Base-by-base conservation (phyloP, 2,888 invertebrate species). In the Thumatha senex region DNA sequence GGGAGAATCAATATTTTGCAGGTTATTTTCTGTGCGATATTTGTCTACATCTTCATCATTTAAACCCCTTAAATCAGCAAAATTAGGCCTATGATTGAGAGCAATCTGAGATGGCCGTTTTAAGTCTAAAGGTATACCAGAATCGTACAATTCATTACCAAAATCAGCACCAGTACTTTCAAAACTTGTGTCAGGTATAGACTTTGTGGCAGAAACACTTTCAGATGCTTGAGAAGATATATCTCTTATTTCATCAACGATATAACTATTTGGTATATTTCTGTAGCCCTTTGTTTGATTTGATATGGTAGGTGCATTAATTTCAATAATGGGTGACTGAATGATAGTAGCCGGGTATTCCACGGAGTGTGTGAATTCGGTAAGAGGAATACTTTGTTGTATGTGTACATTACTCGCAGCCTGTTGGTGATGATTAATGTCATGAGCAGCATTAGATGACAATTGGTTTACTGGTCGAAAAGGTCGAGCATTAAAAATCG, bases 301-400 rank as follows among this genome's bases (percentile, higher is more conserved):
- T 1, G 58, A 64, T 50, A 61, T 67, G 56, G 76, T 82, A 14
- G 76, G 58, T 12, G 84, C 73, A 46, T 92, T 90, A 38, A 95
- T 82, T 67, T 95, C 95, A 48, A 94, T 89, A n/a, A 94, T 70
- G 13, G 95, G 94, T 12, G 96, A 94, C 67, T 95, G 94, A 51
- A 95, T 93, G 47, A 94, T 92, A 61, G 95, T 94, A 38, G 95
- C 92, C 9, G 96, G 95, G 78, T 95, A 95, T 63, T 95, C 95
- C 38, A 96, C 90, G 1, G 95, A 94, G 38, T 95, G 94, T 0
- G 95, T 88, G 67, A 93, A 95, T 71, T 95, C 94, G 2, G 93
- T 93, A 7, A 96, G 67, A 38, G 94, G 94, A 46, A 96, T 89
- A 71, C 95, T 95, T 67, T 94, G 93, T 41, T 93, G 80, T 15